A percentile compares a stretch with the other conserved stretches of the same genome.
Conservation (phyloP, 2,113 vertebrate genomes). For the Brachirus orientalis region DNA sequence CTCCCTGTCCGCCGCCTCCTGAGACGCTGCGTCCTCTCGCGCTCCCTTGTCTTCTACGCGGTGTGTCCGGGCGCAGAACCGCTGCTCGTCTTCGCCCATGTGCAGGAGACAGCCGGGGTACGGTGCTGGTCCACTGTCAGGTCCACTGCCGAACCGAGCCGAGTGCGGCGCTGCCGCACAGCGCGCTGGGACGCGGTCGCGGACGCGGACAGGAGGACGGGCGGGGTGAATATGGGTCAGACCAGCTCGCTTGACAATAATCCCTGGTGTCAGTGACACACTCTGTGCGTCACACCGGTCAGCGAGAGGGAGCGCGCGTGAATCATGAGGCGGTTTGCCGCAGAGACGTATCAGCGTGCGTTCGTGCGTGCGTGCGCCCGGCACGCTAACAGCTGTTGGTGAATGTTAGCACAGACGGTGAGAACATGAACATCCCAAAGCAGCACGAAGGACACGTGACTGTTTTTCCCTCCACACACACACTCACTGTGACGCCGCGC, state of each 20-base stretch:
- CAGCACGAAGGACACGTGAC: no score
- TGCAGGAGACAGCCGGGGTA: slow-evolving; percentile 15
- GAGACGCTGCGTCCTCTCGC: slow-evolving; percentile 25
- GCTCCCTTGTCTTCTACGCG: slow-evolving; percentile 35
- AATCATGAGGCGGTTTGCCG: slow-evolving; percentile 7
- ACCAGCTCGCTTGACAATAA: neutral
- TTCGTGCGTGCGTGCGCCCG: no score
- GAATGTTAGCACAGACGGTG: no score
- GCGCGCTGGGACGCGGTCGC: neutral
- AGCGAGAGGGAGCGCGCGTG: neutral
- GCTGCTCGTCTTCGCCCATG: slow-evolving; percentile 71
- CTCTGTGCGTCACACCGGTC: neutral
- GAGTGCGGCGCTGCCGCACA: neutral
- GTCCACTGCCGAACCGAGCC: neutral
- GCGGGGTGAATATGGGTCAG: neutral
- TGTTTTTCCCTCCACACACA: no score
- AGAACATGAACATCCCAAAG: no score
- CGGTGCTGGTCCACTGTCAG: neutral
- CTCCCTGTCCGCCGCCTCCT: slow-evolving; percentile 73
- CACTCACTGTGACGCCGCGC: no score
- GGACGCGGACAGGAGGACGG: neutral
- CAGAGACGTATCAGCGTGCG: slow-evolving; percentile 15
- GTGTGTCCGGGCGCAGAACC: slow-evolving; percentile 33
- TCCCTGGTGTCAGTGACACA: neutral
- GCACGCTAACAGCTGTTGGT: no score